Base-by-base conservation (phyloP, 1,140 invertebrate species). In the Sarcophaga bullata region DNA sequence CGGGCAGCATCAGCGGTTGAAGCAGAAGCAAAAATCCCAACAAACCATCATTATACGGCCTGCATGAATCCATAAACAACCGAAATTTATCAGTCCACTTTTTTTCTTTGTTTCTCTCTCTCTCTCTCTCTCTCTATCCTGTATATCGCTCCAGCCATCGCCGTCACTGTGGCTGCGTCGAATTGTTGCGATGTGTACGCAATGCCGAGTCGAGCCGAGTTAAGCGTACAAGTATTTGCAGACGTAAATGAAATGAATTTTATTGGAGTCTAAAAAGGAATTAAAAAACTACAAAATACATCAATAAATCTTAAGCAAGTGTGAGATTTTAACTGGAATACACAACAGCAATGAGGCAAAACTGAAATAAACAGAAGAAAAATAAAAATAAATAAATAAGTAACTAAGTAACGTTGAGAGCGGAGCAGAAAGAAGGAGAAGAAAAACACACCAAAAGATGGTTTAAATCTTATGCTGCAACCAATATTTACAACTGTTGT, bases 161-260 rank as follows among this genome's bases (percentile, higher is more conserved):
- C 48, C 48, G 48, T 50, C 49, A 19, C 50, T 25, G 75, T 15
- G n/a, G 49, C 17, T 52, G 49, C 37, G 62, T 10, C 37, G 62
- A 72, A 72, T 19, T 68, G 75, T 19, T 78, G 73, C 47, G n/a
- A 17, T 49, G 9, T 68, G 62, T 19, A 58, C 19, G 17, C 62
- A 68, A 4, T 37, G 62, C 62, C 8, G 54, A 58, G 13, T 58
- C n/a, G 13, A 58, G 15, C 13, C n/a, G n/a, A n/a, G 4, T 37
- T 37, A 37, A 58, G 54, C 54, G 54, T 19, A 68, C 19, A 25
- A 19, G 9, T 8, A 68, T 68, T 25, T 78, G 75, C 75, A 78
- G 75, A 10, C 75, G 75, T 78, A 78, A 78, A 78, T 78, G 75
- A 78, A 78, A 78, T 78, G 75, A 78, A 78, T 78, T 78, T 78